phyloP scores from a whole-genome alignment of 1,140 invertebrate genomes.

The Orchestia grillus region DNA sequence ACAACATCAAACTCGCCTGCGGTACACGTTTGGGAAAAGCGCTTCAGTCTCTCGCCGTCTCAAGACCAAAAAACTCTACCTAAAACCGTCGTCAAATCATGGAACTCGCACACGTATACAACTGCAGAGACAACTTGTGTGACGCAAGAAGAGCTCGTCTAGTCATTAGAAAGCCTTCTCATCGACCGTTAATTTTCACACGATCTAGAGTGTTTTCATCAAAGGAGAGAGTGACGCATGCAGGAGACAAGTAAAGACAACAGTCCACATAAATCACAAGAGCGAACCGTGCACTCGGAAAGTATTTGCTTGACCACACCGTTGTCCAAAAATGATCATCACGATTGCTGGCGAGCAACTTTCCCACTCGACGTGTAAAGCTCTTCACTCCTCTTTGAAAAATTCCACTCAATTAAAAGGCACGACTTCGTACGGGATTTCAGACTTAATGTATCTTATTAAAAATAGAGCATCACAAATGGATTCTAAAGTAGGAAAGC shows the following conservation, averaged over 20 bases:
- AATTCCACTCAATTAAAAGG: background rate
- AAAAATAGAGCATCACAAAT: background rate
- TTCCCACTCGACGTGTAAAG: background rate
- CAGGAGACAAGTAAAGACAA: background rate
- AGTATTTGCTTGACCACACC: background rate
- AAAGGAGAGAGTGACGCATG: background rate
- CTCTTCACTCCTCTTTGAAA: background rate
- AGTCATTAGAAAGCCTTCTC: background rate
- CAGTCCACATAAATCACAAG: background rate
- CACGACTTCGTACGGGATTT: background rate
- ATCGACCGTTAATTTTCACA: background rate
- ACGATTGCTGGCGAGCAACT: background rate
- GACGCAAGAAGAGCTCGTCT: background rate
- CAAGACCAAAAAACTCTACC: background rate
- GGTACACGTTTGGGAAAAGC: background rate
- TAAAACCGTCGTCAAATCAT: background rate
- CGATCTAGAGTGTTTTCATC: slow-evolving; percentile 7
- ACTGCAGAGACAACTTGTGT: background rate
- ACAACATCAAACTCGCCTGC: background rate
- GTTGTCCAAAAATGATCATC: background rate
- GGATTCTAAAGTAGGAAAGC: background rate
- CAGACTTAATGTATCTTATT: background rate
- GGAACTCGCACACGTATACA: background rate
- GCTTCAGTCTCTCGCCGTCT: background rate
- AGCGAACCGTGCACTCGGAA: background rate